A percentile compares a stretch with the other conserved stretches of the same genome.
Evolutionary conservation across 1,140 invertebrate genomes (phyloP).

Genomic region (Bombus affinis): DNA sequence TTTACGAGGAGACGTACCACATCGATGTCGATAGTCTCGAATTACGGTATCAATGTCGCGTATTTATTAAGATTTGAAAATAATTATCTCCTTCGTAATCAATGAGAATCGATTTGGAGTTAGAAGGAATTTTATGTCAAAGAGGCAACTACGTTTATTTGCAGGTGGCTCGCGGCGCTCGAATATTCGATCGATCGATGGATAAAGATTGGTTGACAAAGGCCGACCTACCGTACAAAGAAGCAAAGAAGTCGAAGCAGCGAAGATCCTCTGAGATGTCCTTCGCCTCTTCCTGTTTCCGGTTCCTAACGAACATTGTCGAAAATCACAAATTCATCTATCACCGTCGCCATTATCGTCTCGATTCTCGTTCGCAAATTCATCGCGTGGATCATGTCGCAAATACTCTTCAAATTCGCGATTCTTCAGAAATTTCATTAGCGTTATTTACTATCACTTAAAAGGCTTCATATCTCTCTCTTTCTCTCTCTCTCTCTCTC

Average conservation of each 20-base stretch:
- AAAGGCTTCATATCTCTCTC: too few species aligned
- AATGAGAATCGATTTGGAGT: neutral
- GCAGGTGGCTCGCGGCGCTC: conserved; percentile 95
- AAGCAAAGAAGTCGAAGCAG: conserved; percentile 65
- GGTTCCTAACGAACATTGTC: conserved; percentile 68
- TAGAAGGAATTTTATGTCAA: neutral
- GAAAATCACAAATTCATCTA: conserved; percentile 40
- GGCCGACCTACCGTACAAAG: conserved; percentile 54
- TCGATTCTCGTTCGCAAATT: conserved; percentile 40
- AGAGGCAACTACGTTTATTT: conserved; percentile 74
- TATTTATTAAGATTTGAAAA: too few species aligned
- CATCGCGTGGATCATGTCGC: conserved; percentile 42
- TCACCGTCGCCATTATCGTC: conserved; percentile 35
- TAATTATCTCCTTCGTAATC: neutral
- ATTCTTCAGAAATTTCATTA: conserved; percentile 30
- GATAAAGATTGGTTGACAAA: conserved; percentile 93
- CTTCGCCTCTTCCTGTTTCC: conserved; percentile 67
- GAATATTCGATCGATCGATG: conserved; percentile 98
- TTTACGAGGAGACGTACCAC: too few species aligned
- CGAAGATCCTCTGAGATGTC: conserved; percentile 61
- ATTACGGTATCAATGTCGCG: fast-evolving
- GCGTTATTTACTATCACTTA: neutral
- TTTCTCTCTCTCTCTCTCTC: too few species aligned
- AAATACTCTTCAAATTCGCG: conserved; percentile 31
- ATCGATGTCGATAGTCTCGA: too few species aligned